Percentiles rank a stretch among this genome's conserved stretches.
Conservation (phyloP, 2,797 vertebrate species). For the Scomberomorus guttatus region DNA sequence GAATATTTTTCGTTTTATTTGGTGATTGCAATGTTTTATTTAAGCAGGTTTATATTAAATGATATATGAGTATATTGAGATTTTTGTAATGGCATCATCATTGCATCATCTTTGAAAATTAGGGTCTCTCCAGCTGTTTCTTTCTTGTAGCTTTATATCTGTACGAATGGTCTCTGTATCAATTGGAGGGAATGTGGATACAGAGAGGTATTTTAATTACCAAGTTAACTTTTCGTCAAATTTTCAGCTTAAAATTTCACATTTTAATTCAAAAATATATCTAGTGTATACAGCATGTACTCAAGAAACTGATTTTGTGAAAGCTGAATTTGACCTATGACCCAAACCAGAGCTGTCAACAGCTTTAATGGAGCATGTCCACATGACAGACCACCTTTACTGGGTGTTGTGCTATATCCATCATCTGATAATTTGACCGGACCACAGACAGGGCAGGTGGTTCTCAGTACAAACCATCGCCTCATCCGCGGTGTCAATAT, state of each 20-base stretch:
- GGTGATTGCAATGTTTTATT: slow-evolving; percentile 19
- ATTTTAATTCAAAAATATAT: not conserved
- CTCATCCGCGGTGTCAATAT: slow-evolving; percentile 43
- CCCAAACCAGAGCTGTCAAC: not conserved
- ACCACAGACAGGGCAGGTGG: slow-evolving; percentile 30
- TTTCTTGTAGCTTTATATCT: not conserved
- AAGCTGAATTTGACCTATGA: slow-evolving; percentile 6
- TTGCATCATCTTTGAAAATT: not conserved
- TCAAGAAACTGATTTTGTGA: slow-evolving; percentile 2
- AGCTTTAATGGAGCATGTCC: slow-evolving; percentile 27
- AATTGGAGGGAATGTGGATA: not conserved
- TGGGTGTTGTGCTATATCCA: slow-evolving; percentile 22
- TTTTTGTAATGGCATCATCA: not conserved
- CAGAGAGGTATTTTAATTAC: not conserved
- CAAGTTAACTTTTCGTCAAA: not conserved
- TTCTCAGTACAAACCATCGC: slow-evolving; percentile 28
- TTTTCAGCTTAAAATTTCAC: not conserved
- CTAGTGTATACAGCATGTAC: not conserved
- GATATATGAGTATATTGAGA: not conserved
- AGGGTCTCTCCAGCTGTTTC: not conserved
- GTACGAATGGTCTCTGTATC: not conserved
- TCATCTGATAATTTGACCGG: slow-evolving; percentile 36
- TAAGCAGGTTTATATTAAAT: not conserved
- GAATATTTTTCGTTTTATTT: slow-evolving; percentile 47
- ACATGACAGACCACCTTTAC: slow-evolving; percentile 18